phyloP scores from a whole-genome alignment of 2,888 invertebrate genomes.

The Stenchaetothrips biformis region DNA sequence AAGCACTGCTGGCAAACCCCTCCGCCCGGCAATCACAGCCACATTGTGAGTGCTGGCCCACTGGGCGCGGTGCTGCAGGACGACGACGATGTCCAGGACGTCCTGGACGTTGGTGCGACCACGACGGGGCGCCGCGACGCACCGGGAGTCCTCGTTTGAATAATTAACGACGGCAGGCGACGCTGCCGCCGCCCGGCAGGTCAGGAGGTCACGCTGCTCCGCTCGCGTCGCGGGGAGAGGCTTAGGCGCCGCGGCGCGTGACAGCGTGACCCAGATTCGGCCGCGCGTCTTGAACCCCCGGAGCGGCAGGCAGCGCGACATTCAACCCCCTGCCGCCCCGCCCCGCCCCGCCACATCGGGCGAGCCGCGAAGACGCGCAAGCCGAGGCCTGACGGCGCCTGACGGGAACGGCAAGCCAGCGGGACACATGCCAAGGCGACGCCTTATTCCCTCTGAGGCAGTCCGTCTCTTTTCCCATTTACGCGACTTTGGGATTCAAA shows the following conservation, averaged over 20 bases:
- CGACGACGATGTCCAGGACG: too few species aligned
- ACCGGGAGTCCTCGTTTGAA: too few species aligned
- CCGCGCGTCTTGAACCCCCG: not conserved
- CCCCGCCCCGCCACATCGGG: not conserved
- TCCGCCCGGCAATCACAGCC: too few species aligned
- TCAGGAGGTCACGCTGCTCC: not conserved
- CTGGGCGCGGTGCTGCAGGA: too few species aligned
- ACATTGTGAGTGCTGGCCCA: too few species aligned
- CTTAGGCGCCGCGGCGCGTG: not conserved
- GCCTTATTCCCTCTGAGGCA: not conserved
- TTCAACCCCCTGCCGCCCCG: not conserved
- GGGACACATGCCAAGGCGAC: slow-evolving; percentile 14
- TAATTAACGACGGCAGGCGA: too few species aligned
- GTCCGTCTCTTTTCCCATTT: slow-evolving; percentile 18
- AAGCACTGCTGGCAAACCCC: too few species aligned
- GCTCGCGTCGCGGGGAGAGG: not conserved
- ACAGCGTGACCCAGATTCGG: slow-evolving; percentile 16
- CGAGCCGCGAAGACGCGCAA: not conserved
- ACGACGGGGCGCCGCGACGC: too few species aligned
- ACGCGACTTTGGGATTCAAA: slow-evolving; percentile 17
- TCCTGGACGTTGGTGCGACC: too few species aligned
- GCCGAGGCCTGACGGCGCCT: not conserved
- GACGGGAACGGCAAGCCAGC: not conserved
- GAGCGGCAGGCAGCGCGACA: not conserved
- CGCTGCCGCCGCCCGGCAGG: not conserved